Evolutionary conservation across 2,113 vertebrate species (phyloP), one percentile per base, ranked within the genome.

Genomic region (Prionailurus viverrinus): DNA sequence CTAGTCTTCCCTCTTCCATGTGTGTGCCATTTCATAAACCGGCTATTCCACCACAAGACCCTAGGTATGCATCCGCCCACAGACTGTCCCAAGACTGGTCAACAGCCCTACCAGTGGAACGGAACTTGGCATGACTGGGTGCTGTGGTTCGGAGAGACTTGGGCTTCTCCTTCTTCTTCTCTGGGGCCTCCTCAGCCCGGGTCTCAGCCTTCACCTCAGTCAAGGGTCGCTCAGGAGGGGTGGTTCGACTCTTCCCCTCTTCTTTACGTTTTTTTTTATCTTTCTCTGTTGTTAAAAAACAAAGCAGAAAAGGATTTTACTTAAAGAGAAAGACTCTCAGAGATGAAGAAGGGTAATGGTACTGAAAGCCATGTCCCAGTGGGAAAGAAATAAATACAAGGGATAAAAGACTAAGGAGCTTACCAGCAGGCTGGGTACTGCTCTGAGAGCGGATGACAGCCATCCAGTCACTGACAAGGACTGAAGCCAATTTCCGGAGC

Each of bases 401-500:
- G 76, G n/a, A 21, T 65, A 15, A 23, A 68, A 84, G 4, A 55
- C 2, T 29, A n/a, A 81, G 36, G 36, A 29, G 41, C 98, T 98
- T 63, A 99, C 99, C 97, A 23, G 98, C 98, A 90, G 99, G 98
- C 0, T 99, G 98, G 1, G 98, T 97, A 13, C 99, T 99, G 4
- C 99, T 99, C 97, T 99, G 99, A 51, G 99, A 99, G 31, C 99
- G 99, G 93, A 99, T 99, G 23, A 99, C 99, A 1, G 99, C 99
- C 99, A 99, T 99, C 99, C 99, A 99, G 89, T 99, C 99, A 0
- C 99, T 99, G n/a, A 99, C 99, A 0, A 99, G 98, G 92, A 99
- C 99, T 0, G 99, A 98, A 0, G 99, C 99, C 89, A 99, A 95
- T 96, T 99, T 99, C 89, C 99, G 99, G 84, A 99, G 98, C 9